Conservation (phyloP, 2,113 vertebrate genomes). For the Pedionomus torquatus region DNA sequence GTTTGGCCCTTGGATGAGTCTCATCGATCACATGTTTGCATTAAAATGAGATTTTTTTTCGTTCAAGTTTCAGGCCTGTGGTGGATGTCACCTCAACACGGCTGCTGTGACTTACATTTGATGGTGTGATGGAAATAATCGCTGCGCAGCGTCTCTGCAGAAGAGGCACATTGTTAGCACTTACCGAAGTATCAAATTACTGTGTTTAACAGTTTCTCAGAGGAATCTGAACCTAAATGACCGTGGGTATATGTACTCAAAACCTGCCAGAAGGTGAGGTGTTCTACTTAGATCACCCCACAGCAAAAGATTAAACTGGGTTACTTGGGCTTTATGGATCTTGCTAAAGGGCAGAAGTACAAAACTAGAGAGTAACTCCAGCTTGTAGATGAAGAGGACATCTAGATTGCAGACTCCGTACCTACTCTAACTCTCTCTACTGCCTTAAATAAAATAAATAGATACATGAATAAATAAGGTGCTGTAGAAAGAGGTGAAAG, state of each 20-base stretch:
- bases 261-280: background rate
- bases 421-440: background rate
- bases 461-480: background rate
- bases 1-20: background rate
- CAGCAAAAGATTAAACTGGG: background rate
- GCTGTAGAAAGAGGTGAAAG: background rate
- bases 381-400: background rate
- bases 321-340: background rate
- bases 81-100: background rate
- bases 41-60: background rate
- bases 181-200: background rate
- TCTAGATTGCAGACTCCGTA: background rate
- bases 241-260: background rate
- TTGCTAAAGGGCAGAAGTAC: background rate
- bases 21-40: background rate
- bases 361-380: background rate
- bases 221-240: background rate
- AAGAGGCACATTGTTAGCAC: background rate
- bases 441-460: background rate
- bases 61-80: background rate
- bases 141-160: background rate
- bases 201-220: background rate
- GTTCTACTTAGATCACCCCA: background rate
- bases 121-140: background rate
- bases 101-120: background rate